phyloP scores from a whole-genome alignment of 2,888 invertebrate species.

The Cantharis rufa region DNA sequence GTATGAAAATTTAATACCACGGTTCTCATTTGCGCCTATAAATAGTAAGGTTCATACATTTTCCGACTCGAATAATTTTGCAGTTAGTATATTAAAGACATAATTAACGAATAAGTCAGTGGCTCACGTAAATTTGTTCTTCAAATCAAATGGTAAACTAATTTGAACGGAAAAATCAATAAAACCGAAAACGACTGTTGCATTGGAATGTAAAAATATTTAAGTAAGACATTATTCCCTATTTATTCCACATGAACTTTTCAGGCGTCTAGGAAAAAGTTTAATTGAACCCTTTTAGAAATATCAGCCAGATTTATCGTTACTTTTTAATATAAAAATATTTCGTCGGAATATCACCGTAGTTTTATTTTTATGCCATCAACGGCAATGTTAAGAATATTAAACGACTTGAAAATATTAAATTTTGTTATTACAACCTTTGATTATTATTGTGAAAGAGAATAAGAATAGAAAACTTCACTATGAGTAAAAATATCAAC shows the following conservation, averaged over 20 bases:
- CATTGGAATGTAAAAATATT: neutral
- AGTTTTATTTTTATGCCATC: neutral
- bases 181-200: neutral
- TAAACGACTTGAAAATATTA: neutral
- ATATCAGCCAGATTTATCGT: neutral
- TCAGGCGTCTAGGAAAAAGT: neutral
- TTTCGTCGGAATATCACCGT: neutral
- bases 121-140: neutral
- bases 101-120: neutral
- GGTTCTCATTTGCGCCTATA: neutral
- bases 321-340: neutral
- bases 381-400: neutral
- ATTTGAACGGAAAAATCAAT: neutral
- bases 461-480: neutral
- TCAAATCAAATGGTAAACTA: neutral
- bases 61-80: neutral
- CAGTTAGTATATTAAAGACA: neutral
- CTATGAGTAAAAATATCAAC: conserved; percentile 26
- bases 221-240: neutral
- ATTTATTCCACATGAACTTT: neutral
- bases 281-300: neutral
- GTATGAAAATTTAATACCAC: neutral
- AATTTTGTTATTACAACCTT: neutral
- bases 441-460: neutral
- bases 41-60: neutral